Conservation (phyloP, 2,113 vertebrate genomes). For the Ondatra zibethicus region DNA sequence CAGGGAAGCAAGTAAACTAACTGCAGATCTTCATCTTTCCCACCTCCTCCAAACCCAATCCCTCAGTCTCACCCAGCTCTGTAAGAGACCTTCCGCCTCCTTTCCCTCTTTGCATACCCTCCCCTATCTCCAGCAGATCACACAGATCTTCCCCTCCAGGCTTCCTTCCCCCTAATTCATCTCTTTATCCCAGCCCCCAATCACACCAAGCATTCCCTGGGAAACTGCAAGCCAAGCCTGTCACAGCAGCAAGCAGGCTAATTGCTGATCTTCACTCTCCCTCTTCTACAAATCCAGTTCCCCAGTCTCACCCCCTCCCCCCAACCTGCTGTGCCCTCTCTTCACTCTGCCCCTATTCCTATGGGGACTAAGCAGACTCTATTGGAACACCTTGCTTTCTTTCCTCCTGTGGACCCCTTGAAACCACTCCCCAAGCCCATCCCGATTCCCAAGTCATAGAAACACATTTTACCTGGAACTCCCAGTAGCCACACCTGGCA, state of each 20-base stretch:
- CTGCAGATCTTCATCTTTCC: background rate
- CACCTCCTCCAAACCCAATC: background rate
- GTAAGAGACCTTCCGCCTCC: background rate
- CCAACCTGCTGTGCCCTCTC: background rate
- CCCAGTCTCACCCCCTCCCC: background rate
- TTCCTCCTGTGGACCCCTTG: background rate
- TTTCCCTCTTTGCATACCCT: background rate
- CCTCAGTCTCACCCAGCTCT: background rate
- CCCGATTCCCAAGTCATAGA: background rate
- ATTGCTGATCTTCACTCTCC: background rate
- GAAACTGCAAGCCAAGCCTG: background rate
- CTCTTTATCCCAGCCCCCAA: background rate
- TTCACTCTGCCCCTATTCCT: background rate
- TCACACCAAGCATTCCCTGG: background rate
- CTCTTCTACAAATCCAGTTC: background rate
- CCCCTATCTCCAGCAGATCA: background rate
- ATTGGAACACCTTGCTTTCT: background rate
- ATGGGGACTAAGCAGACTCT: background rate
- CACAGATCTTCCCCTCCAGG: background rate
- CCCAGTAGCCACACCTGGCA: background rate
- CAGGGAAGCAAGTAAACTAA: background rate
- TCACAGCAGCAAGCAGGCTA: background rate
- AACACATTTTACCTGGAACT: background rate
- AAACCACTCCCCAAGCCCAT: background rate
- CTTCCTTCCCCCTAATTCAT: background rate